A percentile compares a stretch with the other conserved stretches of the same genome.
Conservation (phyloP, 2,888 invertebrate genomes). For the Eubasilissa splendida region DNA sequence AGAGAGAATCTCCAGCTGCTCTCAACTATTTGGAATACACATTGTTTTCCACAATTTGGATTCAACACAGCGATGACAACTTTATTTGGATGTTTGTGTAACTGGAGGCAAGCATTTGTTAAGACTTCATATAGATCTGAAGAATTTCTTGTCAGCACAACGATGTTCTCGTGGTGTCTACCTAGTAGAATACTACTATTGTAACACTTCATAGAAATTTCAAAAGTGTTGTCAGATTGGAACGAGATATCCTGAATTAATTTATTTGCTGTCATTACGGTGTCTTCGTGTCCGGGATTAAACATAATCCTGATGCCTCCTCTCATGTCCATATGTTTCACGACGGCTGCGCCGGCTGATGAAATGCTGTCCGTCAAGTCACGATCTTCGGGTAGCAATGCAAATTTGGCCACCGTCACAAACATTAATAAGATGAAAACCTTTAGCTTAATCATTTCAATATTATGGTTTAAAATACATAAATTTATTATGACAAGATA, state of each 20-base stretch:
- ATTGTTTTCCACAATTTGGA: constrained; percentile 2
- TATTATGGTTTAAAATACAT: too few species aligned
- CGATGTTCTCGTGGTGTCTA: not conserved
- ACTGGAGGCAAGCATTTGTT: not conserved
- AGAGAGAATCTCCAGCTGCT: not conserved
- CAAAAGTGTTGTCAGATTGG: not conserved
- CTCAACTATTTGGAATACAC: not conserved
- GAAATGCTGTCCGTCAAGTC: not conserved
- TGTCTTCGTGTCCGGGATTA: not conserved
- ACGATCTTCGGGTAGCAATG: too few species aligned
- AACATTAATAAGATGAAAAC: too few species aligned
- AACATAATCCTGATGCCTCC: not conserved
- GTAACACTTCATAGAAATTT: not conserved
- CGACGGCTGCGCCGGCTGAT: not conserved
- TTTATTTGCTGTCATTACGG: not conserved
- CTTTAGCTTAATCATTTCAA: too few species aligned
- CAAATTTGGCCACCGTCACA: too few species aligned
- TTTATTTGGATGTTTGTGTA: not conserved
- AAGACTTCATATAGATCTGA: not conserved
- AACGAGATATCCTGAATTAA: not conserved
- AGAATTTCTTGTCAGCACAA: not conserved
- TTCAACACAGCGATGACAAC: not conserved
- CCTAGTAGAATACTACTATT: not conserved
- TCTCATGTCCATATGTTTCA: too few species aligned
- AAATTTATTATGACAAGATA: too few species aligned